These are phyloP conservation scores for Heliconius aoede DNA, from an alignment of 2,888 invertebrate species.

Conservation along the genomic window DNA sequence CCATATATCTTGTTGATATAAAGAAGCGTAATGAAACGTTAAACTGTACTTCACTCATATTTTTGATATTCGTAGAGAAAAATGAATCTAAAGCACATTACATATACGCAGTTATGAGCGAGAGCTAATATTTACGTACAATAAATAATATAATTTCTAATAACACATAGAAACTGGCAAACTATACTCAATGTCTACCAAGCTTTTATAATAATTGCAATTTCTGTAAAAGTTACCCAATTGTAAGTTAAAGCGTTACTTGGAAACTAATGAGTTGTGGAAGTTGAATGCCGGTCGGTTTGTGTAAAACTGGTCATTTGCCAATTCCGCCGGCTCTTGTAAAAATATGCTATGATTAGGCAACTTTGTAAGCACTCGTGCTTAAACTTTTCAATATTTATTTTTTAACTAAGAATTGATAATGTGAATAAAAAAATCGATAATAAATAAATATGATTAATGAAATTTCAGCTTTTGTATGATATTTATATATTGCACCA, in stretches of 20 bases:
- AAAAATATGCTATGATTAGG: conserved; percentile 28
- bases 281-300: conserved; percentile 26
- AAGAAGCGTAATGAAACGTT: too few relatives aligned
- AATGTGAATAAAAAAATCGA: neutral
- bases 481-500: too few relatives aligned
- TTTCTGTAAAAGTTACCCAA: conserved; percentile 26
- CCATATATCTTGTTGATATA: neutral
- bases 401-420: neutral
- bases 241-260: conserved; percentile 32
- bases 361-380: conserved; percentile 18
- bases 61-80: too few relatives aligned
- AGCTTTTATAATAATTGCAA: conserved; percentile 30
- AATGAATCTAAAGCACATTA: too few relatives aligned
- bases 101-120: too few relatives aligned
- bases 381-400: conserved; percentile 1
- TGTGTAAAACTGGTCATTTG: conserved; percentile 30
- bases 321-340: conserved; percentile 11
- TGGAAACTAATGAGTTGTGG: conserved; percentile 30
- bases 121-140: too few relatives aligned
- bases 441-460: neutral
- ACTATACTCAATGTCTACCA: conserved; percentile 18
- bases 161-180: neutral
- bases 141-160: neutral
- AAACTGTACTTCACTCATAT: too few relatives aligned
- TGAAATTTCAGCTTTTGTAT: too few relatives aligned